Conservation (phyloP, 1,140 invertebrate genomes). For the Potamilus streckersoni region DNA sequence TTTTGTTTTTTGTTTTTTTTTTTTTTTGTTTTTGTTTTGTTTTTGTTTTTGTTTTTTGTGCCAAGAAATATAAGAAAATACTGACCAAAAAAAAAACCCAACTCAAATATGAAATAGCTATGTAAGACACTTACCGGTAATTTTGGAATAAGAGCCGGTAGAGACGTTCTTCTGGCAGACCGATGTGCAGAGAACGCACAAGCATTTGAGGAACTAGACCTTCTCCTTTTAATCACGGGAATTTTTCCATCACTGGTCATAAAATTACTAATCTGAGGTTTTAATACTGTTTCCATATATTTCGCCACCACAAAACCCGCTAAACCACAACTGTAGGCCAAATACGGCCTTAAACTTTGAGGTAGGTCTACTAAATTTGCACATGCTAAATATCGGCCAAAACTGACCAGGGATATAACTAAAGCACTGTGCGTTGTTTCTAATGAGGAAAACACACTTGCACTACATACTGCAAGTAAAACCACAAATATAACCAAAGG, state of each 20-base stretch:
- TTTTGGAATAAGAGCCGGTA: conserved; percentile 66
- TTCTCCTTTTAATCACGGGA: conserved; percentile 60
- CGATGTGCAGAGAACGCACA: conserved; percentile 58
- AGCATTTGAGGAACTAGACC: conserved; percentile 62
- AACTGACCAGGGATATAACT: conserved; percentile 63
- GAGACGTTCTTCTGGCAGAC: conserved; percentile 61
- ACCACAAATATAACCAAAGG: conserved; percentile 59
- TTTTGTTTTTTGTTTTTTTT: no score
- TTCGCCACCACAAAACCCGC: conserved; percentile 64
- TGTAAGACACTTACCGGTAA: conserved; percentile 54
- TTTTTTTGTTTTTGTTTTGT: no score
- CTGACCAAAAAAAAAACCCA: no score
- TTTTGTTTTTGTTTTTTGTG: no score
- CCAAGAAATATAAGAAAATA: no score
- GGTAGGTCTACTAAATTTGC: conserved; percentile 58
- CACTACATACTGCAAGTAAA: conserved; percentile 54
- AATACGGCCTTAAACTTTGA: conserved; percentile 55
- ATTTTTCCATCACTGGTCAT: conserved; percentile 64
- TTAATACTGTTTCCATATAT: conserved; percentile 65
- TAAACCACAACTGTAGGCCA: conserved; percentile 63
- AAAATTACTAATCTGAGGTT: conserved; percentile 57
- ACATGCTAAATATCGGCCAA: conserved; percentile 63
- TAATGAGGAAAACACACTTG: conserved; percentile 64
- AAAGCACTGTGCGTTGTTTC: conserved; percentile 61
- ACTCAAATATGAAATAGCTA: no score